These are phyloP conservation scores for Pandemis cinnamomeana DNA, from an alignment of 2,888 invertebrate genomes.

Conservation along the genomic window DNA sequence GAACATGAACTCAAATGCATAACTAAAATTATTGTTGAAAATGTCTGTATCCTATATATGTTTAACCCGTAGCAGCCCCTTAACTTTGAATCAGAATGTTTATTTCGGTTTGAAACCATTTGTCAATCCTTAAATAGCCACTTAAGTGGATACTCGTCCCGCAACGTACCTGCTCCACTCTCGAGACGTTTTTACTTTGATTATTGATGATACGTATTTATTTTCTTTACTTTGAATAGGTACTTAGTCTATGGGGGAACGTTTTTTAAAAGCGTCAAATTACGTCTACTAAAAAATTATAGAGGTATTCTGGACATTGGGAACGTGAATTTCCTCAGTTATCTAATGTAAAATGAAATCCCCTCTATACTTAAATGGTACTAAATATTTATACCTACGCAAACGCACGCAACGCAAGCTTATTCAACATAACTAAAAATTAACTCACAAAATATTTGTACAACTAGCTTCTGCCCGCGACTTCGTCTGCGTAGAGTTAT, in stretches of 20 bases:
- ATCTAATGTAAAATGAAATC: too few species aligned
- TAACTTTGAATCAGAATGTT: not conserved
- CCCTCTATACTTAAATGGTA: too few species aligned
- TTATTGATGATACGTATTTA: conserved; percentile 24
- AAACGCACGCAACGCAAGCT: too few species aligned
- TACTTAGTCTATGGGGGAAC: not conserved
- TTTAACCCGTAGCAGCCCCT: not conserved
- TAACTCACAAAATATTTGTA: too few species aligned
- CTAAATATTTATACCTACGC: too few species aligned
- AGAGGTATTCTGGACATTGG: not conserved
- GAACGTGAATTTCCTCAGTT: too few species aligned
- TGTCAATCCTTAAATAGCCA: conserved; percentile 27
- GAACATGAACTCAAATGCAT: too few species aligned
- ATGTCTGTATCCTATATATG: too few species aligned
- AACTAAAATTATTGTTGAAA: too few species aligned
- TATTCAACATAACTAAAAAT: too few species aligned
- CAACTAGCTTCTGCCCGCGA: too few species aligned
- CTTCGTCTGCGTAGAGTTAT: too few species aligned
- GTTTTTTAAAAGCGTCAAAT: not conserved
- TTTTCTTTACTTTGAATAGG: conserved; percentile 20
- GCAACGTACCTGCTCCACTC: conserved; percentile 5
- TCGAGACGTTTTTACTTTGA: conserved; percentile 8
- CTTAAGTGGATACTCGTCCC: conserved; percentile 10
- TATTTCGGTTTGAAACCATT: conserved; percentile 18
- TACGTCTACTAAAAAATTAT: not conserved